Percentiles rank a stretch among this genome's conserved stretches.
Conservation (phyloP, 2,797 vertebrate species). For the Siniperca undulata region DNA sequence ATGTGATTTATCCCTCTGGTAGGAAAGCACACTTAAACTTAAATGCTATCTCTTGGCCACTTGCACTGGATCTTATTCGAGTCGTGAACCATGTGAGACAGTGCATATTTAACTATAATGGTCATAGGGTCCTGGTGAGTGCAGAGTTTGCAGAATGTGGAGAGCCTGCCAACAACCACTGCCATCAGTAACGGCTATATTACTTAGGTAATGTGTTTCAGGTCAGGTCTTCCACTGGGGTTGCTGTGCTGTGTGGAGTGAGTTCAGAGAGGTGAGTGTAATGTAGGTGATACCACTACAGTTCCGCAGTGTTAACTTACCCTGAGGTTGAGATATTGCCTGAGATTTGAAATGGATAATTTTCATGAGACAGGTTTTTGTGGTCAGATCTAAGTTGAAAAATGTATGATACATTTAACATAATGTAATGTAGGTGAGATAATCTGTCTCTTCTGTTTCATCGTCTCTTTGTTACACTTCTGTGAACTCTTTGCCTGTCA, state of each 20-base stretch:
- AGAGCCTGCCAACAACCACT: slow-evolving; percentile 61
- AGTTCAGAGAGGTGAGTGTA: slow-evolving; percentile 65
- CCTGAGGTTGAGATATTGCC: slow-evolving; percentile 48
- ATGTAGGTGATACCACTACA: slow-evolving; percentile 66
- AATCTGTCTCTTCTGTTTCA: slow-evolving; percentile 33
- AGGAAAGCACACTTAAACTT: slow-evolving; percentile 41
- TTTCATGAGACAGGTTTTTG: slow-evolving; percentile 35
- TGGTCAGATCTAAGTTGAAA: slow-evolving; percentile 2
- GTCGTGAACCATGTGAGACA: slow-evolving; percentile 60
- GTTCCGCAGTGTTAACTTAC: slow-evolving; percentile 47
- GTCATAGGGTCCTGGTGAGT: slow-evolving; percentile 41
- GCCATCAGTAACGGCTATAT: slow-evolving; percentile 67
- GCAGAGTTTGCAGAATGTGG: slow-evolving; percentile 62
- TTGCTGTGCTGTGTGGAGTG: slow-evolving; percentile 47
- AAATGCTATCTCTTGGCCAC: slow-evolving; percentile 48
- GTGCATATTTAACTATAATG: slow-evolving; percentile 72
- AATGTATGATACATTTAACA: slow-evolving; percentile 29
- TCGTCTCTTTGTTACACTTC: slow-evolving; percentile 20
- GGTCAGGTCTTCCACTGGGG: slow-evolving; percentile 64
- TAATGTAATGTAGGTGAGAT: slow-evolving; percentile 20
- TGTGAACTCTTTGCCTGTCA: slow-evolving; percentile 13
- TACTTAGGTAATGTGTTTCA: slow-evolving; percentile 69
- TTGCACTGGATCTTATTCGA: slow-evolving; percentile 61
- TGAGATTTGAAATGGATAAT: slow-evolving; percentile 60
- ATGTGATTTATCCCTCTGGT: slow-evolving; percentile 35